Percentiles rank a stretch among this genome's conserved stretches.
Conservation (phyloP, 2,888 invertebrate genomes). For the Drosophila merina region DNA sequence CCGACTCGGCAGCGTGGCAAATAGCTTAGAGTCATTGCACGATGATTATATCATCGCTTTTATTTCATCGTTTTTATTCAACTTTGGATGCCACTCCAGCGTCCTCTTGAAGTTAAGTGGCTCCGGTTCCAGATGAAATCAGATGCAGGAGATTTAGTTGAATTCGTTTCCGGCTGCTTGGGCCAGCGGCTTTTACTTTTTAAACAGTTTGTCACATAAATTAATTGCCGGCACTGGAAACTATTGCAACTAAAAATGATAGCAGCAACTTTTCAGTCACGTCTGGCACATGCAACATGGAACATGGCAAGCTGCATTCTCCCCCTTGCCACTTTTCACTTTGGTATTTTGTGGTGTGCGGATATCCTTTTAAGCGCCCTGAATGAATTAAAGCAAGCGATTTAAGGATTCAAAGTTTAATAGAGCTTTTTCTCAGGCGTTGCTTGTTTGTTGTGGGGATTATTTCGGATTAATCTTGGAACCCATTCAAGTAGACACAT, state of each 20-base stretch:
- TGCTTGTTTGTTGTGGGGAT: neutral
- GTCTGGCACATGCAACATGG: slow-evolving; percentile 50
- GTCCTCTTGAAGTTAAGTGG: slow-evolving; percentile 26
- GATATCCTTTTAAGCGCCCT: neutral
- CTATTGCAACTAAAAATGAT: slow-evolving; percentile 38
- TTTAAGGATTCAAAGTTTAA: neutral
- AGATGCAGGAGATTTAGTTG: slow-evolving; percentile 33
- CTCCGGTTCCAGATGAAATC: slow-evolving; percentile 25
- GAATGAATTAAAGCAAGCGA: neutral
- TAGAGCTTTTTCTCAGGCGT: neutral
- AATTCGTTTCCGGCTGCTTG: slow-evolving; percentile 35
- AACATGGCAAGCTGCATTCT: slow-evolving; percentile 5
- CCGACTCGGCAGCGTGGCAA: neutral
- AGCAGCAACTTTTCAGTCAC: slow-evolving; percentile 63
- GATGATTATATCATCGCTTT: slow-evolving; percentile 42
- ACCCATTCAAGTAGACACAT: neutral
- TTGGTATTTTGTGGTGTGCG: neutral
- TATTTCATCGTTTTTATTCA: slow-evolving; percentile 21
- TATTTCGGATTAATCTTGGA: neutral
- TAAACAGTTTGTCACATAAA: slow-evolving; percentile 49
- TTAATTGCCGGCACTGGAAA: slow-evolving; percentile 50
- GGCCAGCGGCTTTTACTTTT: slow-evolving; percentile 42
- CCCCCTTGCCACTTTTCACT: neutral
- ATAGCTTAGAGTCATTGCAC: slow-evolving; percentile 16
- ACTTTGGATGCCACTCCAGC: slow-evolving; percentile 24